Conservation (phyloP, 2,888 invertebrate species). For the Acleris holmiana region DNA sequence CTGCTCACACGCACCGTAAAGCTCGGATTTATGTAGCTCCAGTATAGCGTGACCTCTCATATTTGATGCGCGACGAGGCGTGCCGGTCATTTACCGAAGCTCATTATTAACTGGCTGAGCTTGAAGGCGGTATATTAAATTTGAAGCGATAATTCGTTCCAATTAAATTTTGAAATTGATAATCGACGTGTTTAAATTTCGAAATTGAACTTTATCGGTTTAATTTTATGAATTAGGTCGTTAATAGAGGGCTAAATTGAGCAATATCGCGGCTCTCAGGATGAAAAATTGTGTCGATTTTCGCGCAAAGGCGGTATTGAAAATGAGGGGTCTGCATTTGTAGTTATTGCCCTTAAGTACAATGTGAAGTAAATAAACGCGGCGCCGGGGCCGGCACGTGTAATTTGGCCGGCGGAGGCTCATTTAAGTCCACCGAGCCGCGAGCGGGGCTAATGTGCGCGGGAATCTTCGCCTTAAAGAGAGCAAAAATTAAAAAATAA, state of each 20-base stretch:
- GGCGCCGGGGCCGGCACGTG: slow-evolving; percentile 70
- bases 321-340: slow-evolving; percentile 73
- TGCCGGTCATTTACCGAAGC: slow-evolving; percentile 8
- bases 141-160: slow-evolving; percentile 37
- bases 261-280: slow-evolving; percentile 18
- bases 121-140: slow-evolving; percentile 36
- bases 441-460: slow-evolving; percentile 71
- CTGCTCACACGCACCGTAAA: slow-evolving; percentile 64
- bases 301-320: slow-evolving; percentile 62
- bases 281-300: slow-evolving; percentile 59
- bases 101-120: slow-evolving; percentile 12
- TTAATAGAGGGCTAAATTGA: slow-evolving; percentile 22
- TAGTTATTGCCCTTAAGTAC: slow-evolving; percentile 83
- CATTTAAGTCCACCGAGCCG: slow-evolving; percentile 74
- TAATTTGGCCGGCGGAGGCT: slow-evolving; percentile 80
- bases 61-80: slow-evolving; percentile 42
- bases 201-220: slow-evolving; percentile 31
- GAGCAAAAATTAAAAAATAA: slow-evolving; percentile 77
- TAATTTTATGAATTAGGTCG: slow-evolving; percentile 31
- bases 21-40: slow-evolving; percentile 58
- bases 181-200: slow-evolving; percentile 24
- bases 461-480: slow-evolving; percentile 72
- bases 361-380: slow-evolving; percentile 81
- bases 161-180: slow-evolving; percentile 38
- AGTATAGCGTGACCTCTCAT: slow-evolving; percentile 53